These are phyloP conservation scores for Chymomyza procnemis DNA, from an alignment of 2,888 invertebrate species.

Conservation along the genomic window DNA sequence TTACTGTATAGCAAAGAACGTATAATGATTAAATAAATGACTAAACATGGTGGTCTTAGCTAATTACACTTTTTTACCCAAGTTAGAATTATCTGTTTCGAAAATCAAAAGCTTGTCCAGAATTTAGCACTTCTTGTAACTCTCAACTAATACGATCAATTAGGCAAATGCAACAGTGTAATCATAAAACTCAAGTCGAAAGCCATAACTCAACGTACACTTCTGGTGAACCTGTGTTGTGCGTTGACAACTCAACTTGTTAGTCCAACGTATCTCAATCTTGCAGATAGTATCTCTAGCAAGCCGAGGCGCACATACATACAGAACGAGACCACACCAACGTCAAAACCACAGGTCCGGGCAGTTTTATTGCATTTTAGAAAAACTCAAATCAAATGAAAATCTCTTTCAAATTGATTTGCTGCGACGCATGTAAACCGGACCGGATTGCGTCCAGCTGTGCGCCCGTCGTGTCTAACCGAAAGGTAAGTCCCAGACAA, in stretches of 20 bases:
- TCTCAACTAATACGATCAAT: constrained; percentile 51
- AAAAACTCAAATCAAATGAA: constrained; percentile 61
- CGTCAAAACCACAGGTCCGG: constrained; percentile 23
- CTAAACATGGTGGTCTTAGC: neutral
- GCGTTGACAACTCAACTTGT: constrained; percentile 71
- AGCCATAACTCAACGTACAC: constrained; percentile 64
- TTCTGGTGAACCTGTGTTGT: constrained; percentile 54
- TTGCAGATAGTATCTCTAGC: constrained; percentile 51
- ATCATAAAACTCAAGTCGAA: constrained; percentile 36
- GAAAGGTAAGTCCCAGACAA: constrained; percentile 34
- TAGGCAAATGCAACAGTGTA: constrained; percentile 45
- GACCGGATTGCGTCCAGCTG: constrained; percentile 5
- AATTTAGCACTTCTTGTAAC: constrained; percentile 5
- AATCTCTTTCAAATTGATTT: constrained; percentile 64
- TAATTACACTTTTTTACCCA: neutral
- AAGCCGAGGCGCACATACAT: constrained; percentile 27
- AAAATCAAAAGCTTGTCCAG: neutral
- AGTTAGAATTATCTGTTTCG: neutral
- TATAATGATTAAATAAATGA: neutral
- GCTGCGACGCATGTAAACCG: constrained; percentile 40
- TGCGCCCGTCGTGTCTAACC: constrained; percentile 47
- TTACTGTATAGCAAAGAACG: neutral
- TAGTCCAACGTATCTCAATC: constrained; percentile 49
- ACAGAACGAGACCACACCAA: constrained; percentile 31
- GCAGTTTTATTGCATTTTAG: constrained; percentile 45